Conservation (phyloP, 2,113 vertebrate genomes). For the Thinocorus orbignyianus region DNA sequence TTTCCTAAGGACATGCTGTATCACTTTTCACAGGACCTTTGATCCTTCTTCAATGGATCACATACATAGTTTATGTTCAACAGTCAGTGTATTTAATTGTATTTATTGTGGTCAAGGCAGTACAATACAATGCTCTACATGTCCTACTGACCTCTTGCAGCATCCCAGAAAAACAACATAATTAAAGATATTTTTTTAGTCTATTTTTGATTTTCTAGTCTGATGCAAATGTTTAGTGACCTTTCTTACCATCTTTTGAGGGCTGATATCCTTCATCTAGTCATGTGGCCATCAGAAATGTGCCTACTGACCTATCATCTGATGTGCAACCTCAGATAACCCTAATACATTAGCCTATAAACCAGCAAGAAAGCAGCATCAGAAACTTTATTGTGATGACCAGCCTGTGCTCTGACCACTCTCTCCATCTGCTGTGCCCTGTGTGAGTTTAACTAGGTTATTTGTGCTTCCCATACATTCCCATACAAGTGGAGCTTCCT, state of each 20-base stretch:
- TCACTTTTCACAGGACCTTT: neutral
- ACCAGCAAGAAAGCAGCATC: neutral
- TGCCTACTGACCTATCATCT: neutral
- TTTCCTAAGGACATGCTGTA: neutral
- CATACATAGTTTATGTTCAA: neutral
- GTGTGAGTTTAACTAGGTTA: neutral
- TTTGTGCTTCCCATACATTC: neutral
- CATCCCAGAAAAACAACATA: neutral
- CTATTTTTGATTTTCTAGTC: neutral
- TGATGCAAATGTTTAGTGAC: slow-evolving; percentile 1
- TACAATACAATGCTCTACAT: neutral
- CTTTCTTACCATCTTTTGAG: neutral
- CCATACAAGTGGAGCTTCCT: rapidly evolving
- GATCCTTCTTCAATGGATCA: neutral
- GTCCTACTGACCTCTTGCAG: neutral
- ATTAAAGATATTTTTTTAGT: neutral
- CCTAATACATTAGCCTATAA: neutral
- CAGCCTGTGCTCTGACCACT: neutral
- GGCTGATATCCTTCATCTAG: neutral
- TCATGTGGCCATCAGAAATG: neutral
- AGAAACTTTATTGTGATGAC: neutral
- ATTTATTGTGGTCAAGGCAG: neutral
- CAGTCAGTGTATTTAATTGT: neutral
- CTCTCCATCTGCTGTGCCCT: neutral
- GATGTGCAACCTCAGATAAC: neutral